A percentile compares a stretch with the other conserved stretches of the same genome.
Conservation (phyloP, 2,888 invertebrate species). For the Leistus spinibarbis region DNA sequence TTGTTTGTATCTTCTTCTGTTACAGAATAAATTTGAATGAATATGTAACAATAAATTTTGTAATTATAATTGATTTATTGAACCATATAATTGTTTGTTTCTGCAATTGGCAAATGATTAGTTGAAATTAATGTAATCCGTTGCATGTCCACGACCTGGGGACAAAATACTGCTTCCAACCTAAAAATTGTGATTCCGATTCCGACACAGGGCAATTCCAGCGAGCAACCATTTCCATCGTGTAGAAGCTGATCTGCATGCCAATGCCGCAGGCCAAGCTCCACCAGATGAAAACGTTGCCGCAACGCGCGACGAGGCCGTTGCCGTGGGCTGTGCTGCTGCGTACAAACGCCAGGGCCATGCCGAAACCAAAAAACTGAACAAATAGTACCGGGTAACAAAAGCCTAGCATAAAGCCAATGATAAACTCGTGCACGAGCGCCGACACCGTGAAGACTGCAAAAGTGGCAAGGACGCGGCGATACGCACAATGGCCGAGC, state of each 20-base stretch:
- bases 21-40: no score
- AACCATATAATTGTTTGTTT: background rate
- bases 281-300: constrained; percentile 88
- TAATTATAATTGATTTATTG: no score
- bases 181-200: constrained; percentile 45
- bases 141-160: constrained; percentile 32
- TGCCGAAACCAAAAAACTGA: constrained; percentile 75
- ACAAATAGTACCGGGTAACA: constrained; percentile 87
- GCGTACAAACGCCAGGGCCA: constrained; percentile 62
- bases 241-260: constrained; percentile 74
- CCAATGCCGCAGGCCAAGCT: constrained; percentile 79
- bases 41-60: no score
- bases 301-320: constrained; percentile 82
- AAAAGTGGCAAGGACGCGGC: constrained; percentile 62
- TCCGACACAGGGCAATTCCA: constrained; percentile 68
- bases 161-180: constrained; percentile 56
- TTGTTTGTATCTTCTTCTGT: no score
- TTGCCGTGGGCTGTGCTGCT: constrained; percentile 66
- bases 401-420: constrained; percentile 79
- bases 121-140: background rate
- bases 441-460: constrained; percentile 82
- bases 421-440: constrained; percentile 85
- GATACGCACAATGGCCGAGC: constrained; percentile 53
- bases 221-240: constrained; percentile 86
- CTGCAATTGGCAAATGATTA: no score